Evolutionary conservation across 2,113 vertebrate genomes (phyloP), one percentile per base, ranked within the genome.

Genomic region (Peromyscus californicus): DNA sequence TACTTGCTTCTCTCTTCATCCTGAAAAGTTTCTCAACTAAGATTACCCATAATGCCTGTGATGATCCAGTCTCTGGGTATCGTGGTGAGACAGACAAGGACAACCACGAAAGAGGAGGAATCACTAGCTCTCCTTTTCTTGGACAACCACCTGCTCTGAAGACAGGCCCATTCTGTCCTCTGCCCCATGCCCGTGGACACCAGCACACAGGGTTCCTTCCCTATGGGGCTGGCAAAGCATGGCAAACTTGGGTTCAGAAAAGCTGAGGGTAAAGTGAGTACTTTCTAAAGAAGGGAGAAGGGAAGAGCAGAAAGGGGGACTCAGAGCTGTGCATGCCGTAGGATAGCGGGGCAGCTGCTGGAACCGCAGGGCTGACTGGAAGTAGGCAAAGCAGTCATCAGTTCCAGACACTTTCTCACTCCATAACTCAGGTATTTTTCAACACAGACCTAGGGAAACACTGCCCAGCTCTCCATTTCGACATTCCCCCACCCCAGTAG

Each of bases 311-410:
- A 54, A 21, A 1, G 31, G 19, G n/a, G 29, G 0, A 4, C 10
- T 4, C 0, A 2, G 1, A 16, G 3, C 1, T 0, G 13, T 17
- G 3, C 42, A 48, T 70, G 1, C 3, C 13, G 29, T 26, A 31
- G 70, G 24, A 1, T 1, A 1, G 36, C 1, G 1, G 15, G 0
- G 6, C 39, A 39, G 61, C 22, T 0, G 0, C 5, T 15, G 1
- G 65, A 29, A 5, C 2, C 12, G 31, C 33, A 1, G 54, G 15
- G 17, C 33, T 36, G 19, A 1, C 1, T 0, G 12, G 8, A 12
- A 89, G 33, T 54, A 16, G 24, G 17, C 33, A 54, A 61, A 54
- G 16, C 9, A 5, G 7, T 17, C 6, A 24, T n/a, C 24, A 57
- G 5, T 15, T 17, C 7, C 13, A 57, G 48, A 16, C 3, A 3